Percentiles rank a stretch among this genome's conserved stretches.
phyloP scores from a whole-genome alignment of 2,113 vertebrate species.

The Stigmatopora argus region DNA sequence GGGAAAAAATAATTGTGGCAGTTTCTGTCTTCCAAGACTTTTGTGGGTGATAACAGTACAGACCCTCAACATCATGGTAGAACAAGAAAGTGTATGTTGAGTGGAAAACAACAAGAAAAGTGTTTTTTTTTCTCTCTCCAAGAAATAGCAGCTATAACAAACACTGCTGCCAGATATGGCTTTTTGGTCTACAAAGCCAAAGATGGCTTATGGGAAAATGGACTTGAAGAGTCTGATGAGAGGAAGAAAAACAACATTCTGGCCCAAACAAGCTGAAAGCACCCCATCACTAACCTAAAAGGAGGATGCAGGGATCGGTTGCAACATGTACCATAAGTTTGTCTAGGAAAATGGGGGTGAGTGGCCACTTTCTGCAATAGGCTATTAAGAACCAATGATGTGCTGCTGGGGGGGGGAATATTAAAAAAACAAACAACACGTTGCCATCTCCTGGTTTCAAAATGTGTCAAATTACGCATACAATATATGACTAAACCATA shows the following conservation, averaged over 20 bases:
- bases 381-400: not conserved
- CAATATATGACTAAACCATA: too few relatives aligned
- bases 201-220: not conserved
- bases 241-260: not conserved
- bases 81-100: not conserved
- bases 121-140: not conserved
- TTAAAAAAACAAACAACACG: too few relatives aligned
- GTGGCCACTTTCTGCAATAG: not conserved
- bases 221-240: not conserved
- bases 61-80: not conserved
- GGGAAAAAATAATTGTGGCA: not conserved
- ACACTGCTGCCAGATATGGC: not conserved
- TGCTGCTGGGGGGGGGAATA: not conserved
- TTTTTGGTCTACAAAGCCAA: not conserved
- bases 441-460: too few relatives aligned
- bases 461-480: too few relatives aligned
- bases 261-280: not conserved
- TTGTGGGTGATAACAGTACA: not conserved
- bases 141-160: not conserved
- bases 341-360: not conserved
- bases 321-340: not conserved
- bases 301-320: not conserved
- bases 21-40: not conserved
- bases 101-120: not conserved
- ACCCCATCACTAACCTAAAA: not conserved